phyloP scores from a whole-genome alignment of 2,113 vertebrate genomes.

The Monopterus albus region DNA sequence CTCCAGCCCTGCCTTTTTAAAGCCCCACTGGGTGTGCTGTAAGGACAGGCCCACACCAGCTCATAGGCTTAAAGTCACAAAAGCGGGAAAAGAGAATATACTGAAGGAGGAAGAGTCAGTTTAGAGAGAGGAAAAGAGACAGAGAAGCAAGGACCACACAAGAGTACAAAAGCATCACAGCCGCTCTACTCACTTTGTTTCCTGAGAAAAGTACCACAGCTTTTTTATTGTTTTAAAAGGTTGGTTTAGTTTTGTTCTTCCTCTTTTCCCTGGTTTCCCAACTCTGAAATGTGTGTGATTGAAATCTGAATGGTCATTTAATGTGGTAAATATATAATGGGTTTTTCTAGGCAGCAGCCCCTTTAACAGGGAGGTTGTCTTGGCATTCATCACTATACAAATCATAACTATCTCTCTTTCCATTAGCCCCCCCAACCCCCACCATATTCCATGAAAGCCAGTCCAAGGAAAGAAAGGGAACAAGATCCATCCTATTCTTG shows the following conservation, averaged over 20 bases:
- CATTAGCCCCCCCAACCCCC: conserved; percentile 49
- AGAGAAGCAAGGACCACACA: conserved; percentile 74
- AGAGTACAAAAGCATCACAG: conserved; percentile 46
- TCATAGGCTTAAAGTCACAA: conserved; percentile 79
- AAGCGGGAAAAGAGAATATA: conserved; percentile 61
- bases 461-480: conserved; percentile 22
- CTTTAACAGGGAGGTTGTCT: conserved; percentile 64
- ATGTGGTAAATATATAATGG: conserved; percentile 71
- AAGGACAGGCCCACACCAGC: conserved; percentile 76
- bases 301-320: conserved; percentile 63
- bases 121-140: conserved; percentile 36
- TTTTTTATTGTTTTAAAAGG: conserved; percentile 60
- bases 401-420: conserved; percentile 62
- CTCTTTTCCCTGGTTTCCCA: conserved; percentile 6
- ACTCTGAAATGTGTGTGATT: conserved; percentile 43
- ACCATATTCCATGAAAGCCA: conserved; percentile 55
- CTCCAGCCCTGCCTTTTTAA: conserved; percentile 82
- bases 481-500: conserved; percentile 45
- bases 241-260: conserved; percentile 38
- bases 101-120: conserved; percentile 56
- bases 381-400: conserved; percentile 64
- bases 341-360: conserved; percentile 48
- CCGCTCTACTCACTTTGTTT: conserved; percentile 50
- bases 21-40: conserved; percentile 80
- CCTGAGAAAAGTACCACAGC: conserved; percentile 21